Evolutionary conservation across 2,888 invertebrate species (phyloP).

Genomic region (Gandaritis pyraliata): DNA sequence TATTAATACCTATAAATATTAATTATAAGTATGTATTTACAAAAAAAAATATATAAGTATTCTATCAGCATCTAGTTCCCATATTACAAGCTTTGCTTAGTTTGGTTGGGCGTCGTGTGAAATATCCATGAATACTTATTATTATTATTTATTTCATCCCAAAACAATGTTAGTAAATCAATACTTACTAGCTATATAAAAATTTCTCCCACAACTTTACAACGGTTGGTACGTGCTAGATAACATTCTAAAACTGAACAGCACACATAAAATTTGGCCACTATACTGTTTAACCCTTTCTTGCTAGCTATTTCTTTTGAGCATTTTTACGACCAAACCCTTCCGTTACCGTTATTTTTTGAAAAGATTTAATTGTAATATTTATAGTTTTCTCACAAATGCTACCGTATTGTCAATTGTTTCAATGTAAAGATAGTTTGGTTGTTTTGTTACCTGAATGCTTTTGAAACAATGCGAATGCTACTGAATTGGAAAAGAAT

Average conservation of each 20-base stretch:
- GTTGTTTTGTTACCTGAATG: conserved; percentile 28
- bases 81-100: too few species aligned
- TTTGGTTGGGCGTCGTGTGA: too few species aligned
- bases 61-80: too few species aligned
- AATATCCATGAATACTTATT: too few species aligned
- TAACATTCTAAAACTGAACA: conserved; percentile 35
- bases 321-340: conserved; percentile 41
- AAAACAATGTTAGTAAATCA: conserved; percentile 10
- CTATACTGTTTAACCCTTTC: conserved; percentile 62
- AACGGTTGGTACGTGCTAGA: conserved; percentile 31
- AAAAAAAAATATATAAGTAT: too few species aligned
- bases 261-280: conserved; percentile 60
- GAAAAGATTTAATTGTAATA: conserved; percentile 58
- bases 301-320: conserved; percentile 45
- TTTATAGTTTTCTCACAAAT: conserved; percentile 54
- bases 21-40: too few species aligned
- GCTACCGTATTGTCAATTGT: conserved; percentile 39
- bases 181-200: too few species aligned
- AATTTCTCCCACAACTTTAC: conserved; percentile 21
- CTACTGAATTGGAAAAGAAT: conserved; percentile 20
- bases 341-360: conserved; percentile 49
- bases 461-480: conserved; percentile 14
- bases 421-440: conserved; percentile 17
- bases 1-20: too few species aligned
- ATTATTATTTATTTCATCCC: too few species aligned